Evolutionary conservation across 2,797 vertebrate species (phyloP), one percentile per base, ranked within the genome.

Genomic region (Alcedo atthis): DNA sequence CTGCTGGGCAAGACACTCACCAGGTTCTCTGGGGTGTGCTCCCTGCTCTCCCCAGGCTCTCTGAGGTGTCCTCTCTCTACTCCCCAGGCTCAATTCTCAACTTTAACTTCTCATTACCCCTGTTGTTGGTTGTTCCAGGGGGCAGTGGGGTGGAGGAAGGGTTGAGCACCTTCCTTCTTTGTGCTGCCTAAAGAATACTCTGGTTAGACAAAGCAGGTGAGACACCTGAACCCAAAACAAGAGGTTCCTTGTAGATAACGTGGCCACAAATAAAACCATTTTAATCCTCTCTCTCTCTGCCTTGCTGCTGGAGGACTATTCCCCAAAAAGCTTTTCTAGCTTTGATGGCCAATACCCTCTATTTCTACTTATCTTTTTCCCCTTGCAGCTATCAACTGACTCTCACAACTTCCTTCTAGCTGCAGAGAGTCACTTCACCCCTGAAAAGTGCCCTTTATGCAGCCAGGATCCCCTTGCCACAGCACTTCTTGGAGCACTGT

Each of bases 391-490:
- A 24, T 26, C 48, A 19, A 6, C 58, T 21, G 51, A 57, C 15
- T 20, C 64, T n/a, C 61, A 43, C 40, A 9, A 10, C 37, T 46
- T 62, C 42, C 43, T 80, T 30, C 51, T 9, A 5, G 28, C 13
- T 6, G n/a, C 42, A 57, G 33, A 14, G 53, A 62, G 35, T 40
- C 45, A 14, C 8, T 77, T 68, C 9, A 20, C 32, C 10, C 45
- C 30, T 0, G 1, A 12, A 73, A 43, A 1, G 2, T 46, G 48
- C 42, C 28, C 16, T 61, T 33, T 5, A 5, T 28, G 15, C 49
- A 51, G 10, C 49, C 25, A 3, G 8, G 26, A 15, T 11, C n/a
- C 45, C 78, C n/a, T 48, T 59, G 20, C 61, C 46, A 12, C 62
- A 63, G 53, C 45, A 6, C 21, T 8, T 21, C 37, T 66, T 59